Evolutionary conservation across 2,113 vertebrate genomes (phyloP).

Genomic region (Thunnus maccoyii): DNA sequence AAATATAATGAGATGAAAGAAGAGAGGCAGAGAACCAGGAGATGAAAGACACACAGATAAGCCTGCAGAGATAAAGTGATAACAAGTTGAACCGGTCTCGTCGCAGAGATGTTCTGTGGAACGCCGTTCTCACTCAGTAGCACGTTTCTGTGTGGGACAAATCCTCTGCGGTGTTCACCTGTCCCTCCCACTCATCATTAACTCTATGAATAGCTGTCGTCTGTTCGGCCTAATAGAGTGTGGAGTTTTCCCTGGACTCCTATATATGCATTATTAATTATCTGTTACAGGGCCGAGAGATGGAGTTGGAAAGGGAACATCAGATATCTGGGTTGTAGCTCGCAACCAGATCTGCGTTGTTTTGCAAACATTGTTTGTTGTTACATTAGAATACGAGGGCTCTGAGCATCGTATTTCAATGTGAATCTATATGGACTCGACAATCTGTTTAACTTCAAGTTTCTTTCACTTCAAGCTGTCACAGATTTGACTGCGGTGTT

Average conservation of each 20-base stretch:
- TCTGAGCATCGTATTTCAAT: conserved; percentile 3
- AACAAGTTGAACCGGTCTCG: background rate
- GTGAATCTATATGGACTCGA: conserved; percentile 1
- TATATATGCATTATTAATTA: conserved; percentile 80
- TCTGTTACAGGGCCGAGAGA: conserved; percentile 47
- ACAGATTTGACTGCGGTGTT: conserved; percentile 22
- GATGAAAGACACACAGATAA: conserved; percentile 29
- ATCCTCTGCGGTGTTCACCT: conserved; percentile 47
- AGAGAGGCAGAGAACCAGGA: background rate
- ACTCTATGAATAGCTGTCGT: conserved; percentile 72
- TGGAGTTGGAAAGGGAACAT: conserved; percentile 26
- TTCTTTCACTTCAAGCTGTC: background rate
- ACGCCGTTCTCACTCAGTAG: background rate
- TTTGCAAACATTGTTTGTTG: conserved; percentile 55
- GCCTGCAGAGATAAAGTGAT: conserved; percentile 39
- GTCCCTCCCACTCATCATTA: conserved; percentile 64
- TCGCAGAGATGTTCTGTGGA: conserved; percentile 16
- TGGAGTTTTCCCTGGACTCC: conserved; percentile 74
- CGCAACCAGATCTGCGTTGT: conserved; percentile 39
- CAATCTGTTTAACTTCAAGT: background rate
- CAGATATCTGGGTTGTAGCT: conserved; percentile 47
- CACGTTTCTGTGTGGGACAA: conserved; percentile 33
- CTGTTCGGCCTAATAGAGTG: conserved; percentile 71
- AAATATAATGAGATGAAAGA: conserved; percentile 26
- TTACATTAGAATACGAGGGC: conserved; percentile 22